Conservation (phyloP, 2,888 invertebrate species). For the Drosophila putrida region DNA sequence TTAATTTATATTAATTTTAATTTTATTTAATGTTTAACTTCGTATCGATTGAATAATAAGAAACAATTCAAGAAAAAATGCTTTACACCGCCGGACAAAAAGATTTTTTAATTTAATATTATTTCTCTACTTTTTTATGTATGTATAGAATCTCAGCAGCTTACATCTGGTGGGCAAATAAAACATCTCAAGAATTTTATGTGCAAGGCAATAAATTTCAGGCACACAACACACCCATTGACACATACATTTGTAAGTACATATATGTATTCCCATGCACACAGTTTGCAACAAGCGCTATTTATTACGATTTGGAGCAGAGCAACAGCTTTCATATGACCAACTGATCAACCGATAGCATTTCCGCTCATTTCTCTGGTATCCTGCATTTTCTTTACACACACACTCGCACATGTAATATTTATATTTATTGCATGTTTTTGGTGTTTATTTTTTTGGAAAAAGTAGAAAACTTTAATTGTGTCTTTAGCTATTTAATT, state of each 20-base stretch:
- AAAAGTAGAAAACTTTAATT: conserved; percentile 60
- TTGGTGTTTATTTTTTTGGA: conserved; percentile 27
- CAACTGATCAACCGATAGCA: conserved; percentile 50
- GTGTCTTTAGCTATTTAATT: conserved; percentile 57
- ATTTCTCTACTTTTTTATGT: too few species aligned
- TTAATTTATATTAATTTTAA: conserved; percentile 6
- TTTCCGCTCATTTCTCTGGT: neutral
- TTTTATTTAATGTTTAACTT: too few species aligned
- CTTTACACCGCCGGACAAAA: too few species aligned
- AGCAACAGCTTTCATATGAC: conserved; percentile 69
- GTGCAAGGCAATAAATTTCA: conserved; percentile 58
- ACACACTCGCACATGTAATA: conserved; percentile 4
- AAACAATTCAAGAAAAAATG: too few species aligned
- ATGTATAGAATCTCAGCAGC: conserved; percentile 1
- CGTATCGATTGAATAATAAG: too few species aligned
- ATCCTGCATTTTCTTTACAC: conserved; percentile 30
- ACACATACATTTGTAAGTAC: neutral
- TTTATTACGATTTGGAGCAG: conserved; percentile 63
- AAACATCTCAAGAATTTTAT: conserved; percentile 58
- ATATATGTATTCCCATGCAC: too few species aligned
- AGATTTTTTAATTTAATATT: too few species aligned
- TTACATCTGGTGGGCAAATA: conserved; percentile 40
- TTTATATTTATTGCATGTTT: conserved; percentile 59
- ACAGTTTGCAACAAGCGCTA: conserved; percentile 40
- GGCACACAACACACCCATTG: conserved; percentile 34